Conservation (phyloP, 2,113 vertebrate genomes). For the Hemichromis elongatus region DNA sequence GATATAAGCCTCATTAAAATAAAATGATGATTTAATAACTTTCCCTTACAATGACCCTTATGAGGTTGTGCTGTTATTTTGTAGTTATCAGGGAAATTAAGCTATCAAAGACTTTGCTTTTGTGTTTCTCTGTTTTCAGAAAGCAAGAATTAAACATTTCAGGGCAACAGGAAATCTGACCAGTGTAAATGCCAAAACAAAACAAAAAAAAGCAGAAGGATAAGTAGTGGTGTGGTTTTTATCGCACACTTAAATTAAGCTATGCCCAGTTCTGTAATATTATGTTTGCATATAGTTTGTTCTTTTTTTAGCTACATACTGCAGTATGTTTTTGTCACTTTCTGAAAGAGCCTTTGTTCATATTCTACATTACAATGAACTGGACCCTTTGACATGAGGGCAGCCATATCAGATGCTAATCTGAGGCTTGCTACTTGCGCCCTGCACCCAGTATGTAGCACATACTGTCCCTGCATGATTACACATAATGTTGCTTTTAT, state of each 20-base stretch:
- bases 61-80: slow-evolving; percentile 39
- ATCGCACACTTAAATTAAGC: background rate
- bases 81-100: slow-evolving; percentile 31
- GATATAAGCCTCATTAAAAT: slow-evolving; percentile 68
- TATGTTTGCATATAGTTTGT: background rate
- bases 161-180: background rate
- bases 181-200: background rate
- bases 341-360: background rate
- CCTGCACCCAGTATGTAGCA: background rate
- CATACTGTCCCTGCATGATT: slow-evolving; percentile 44
- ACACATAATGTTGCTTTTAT: slow-evolving; percentile 55
- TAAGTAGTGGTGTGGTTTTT: background rate
- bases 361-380: background rate
- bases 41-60: slow-evolving; percentile 52
- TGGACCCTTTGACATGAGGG: background rate
- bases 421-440: background rate
- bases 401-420: slow-evolving; percentile 36
- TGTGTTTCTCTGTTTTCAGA: background rate
- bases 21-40: slow-evolving; percentile 71
- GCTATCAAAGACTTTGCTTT: background rate
- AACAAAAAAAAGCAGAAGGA: background rate
- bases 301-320: background rate
- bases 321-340: background rate
- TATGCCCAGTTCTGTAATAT: background rate
- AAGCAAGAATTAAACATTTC: background rate